These are phyloP conservation scores for Leptoclinus maculatus DNA, from an alignment of 2,797 vertebrate genomes.

Conservation along the genomic window DNA sequence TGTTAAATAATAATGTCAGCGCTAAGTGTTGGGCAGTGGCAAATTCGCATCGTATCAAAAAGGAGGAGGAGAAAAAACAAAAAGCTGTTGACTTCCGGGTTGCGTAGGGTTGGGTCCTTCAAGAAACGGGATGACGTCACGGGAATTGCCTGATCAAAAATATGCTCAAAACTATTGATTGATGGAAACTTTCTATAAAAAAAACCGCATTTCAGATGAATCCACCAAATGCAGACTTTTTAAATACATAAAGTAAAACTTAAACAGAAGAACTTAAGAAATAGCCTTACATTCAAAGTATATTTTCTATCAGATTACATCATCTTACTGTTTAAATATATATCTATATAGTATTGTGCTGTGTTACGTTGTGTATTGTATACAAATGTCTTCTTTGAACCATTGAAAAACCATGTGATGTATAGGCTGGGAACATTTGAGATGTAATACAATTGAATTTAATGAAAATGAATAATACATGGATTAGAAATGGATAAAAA, in stretches of 20 bases:
- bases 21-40: background rate
- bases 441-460: background rate
- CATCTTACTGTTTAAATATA: background rate
- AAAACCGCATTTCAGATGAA: background rate
- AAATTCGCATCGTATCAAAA: slow-evolving; percentile 31
- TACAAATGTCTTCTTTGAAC: background rate
- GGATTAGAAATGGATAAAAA: accelerated
- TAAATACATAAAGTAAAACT: background rate
- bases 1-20: background rate
- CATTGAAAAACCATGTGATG: background rate
- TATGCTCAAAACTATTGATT: background rate
- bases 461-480: background rate
- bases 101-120: slow-evolving; percentile 51
- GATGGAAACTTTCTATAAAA: background rate
- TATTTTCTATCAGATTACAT: background rate
- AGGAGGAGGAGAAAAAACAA: background rate
- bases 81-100: slow-evolving; percentile 52
- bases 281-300: background rate
- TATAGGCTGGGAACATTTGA: background rate
- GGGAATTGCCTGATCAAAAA: slow-evolving; percentile 51
- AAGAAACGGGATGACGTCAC: slow-evolving; percentile 48
- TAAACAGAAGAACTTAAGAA: background rate
- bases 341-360: background rate
- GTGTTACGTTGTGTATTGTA: background rate
- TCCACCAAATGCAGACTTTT: background rate